phyloP scores from a whole-genome alignment of 1,140 invertebrate species.

The fruit fly (Drosophila melanogaster) region Release_6_plus_ISO1_MT NC_004354.4:16455001-16455500 shows the following conservation, averaged over 20 bases:
- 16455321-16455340: constrained; percentile 84
- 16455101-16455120: constrained; percentile 84
- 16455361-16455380: constrained; percentile 55
- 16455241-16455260: constrained; percentile 51
- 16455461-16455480: constrained; percentile 37
- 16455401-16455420: constrained; percentile 76
- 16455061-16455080: constrained; percentile 85
- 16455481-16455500: constrained; percentile 36
- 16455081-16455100: constrained; percentile 77
- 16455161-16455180: constrained; percentile 44
- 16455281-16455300: constrained; percentile 82
- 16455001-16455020: not conserved
- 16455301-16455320: constrained; percentile 80
- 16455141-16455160: constrained; percentile 78
- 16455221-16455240: constrained; percentile 58
- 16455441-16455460: constrained; percentile 39
- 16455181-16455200: constrained; percentile 52
- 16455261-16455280: constrained; percentile 64
- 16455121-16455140: constrained; percentile 85
- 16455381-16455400: constrained; percentile 43
- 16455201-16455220: constrained; percentile 71
- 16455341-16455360: constrained; percentile 72
- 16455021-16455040: constrained; percentile 32
- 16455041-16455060: constrained; percentile 85
- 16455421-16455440: constrained; percentile 83